Base-by-base conservation (phyloP, 2,113 vertebrate species). In the Pongo abelii region DNA sequence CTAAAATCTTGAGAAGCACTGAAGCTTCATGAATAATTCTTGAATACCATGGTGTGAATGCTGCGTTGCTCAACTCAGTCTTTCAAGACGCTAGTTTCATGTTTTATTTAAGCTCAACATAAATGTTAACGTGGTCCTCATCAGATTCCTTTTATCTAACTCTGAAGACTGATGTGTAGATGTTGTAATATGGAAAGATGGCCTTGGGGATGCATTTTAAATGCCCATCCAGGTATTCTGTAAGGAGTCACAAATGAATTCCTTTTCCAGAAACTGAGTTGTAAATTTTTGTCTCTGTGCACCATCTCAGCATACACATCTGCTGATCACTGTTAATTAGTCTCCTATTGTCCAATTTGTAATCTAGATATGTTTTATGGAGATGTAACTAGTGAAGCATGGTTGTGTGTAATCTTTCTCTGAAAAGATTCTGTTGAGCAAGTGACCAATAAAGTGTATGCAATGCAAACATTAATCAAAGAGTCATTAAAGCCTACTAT, bases 391-490 rank as follows among this genome's bases (percentile, higher is more conserved):
- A 91, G 88, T 69, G 96, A 98, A 84, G 96, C 85, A 98, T 95
- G 93, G 97, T 48, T 70, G 92, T 90, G 69, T 96, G 59, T 95
- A 98, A 97, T 96, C 85, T 97, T 94, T 97, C 90, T 97, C 93
- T 95, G 89, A 97, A 98, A 98, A 96, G 96, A 93, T 97, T 98
- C 93, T 98, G 98, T 97, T 97, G 97, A 98, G 95, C 96, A 97
- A 98, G 96, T 98, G 98, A 98, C 98, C 97, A 98, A 98, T 98
- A 98, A 98, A 98, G 98, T 98, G 90, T 57, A 91, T 43, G 74
- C 98, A 98, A 98, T 93, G 94, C 84, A 98, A 97, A 96, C 91
- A 98, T 98, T 98, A 98, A 98, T 98, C 98, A 98, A 97, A 98
- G 40, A 87, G 74, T 57, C 85, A 95, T 86, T 75, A 96, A 96